Base-by-base conservation (phyloP, 2,113 vertebrate genomes). In the Speoplatyrhinus poulsoni region DNA sequence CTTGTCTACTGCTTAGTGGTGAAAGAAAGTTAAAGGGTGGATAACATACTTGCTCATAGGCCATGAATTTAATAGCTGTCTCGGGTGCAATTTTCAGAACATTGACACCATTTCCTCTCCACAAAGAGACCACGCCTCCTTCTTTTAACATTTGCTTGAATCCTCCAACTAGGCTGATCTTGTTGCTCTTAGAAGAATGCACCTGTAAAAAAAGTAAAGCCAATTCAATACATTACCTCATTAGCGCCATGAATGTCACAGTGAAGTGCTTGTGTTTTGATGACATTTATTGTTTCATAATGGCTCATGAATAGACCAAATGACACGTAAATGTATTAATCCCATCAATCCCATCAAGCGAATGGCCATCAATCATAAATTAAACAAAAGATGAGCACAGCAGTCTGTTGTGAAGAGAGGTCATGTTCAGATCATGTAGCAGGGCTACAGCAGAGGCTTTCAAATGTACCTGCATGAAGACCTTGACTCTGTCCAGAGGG, bases 61-160 rank as follows among this genome's bases (percentile, higher is more conserved):
- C 95, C 94, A 94, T 97, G 83, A 99, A 99, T 67, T 99, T 99
- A 82, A 99, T 95, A 74, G 97, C 96, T 1, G 97, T 98, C 92
- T 99, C 97, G 0, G 97, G 98, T 53, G 97, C 97, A 5, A 99
- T 99, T 91, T 99, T 99, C 59, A 98, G 87, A 54, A 99, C 96
- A 46, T 99, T 99, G n/a, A 95, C 92, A 19, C 97, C 98, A 8
- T 99, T 99, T 67, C 97, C 98, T 78, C 97, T 92, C 98, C 98
- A 99, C 67, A 99, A 91, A 1, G 96, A 99, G 12, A 70, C 62
- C 57, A 93, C 1, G 0, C 97, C 97, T 61, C 97, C 98, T 91
- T 99, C 98, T 82, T 96, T 98, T 65, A 99, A 72, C 98, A 99
- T 99, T 76, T 96, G 95, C 80, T 93, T 95, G 59, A 99, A 96